A percentile compares a stretch with the other conserved stretches of the same genome.
These are phyloP conservation scores for Gephyroberyx darwinii DNA, from an alignment of 2,797 vertebrate species.

Conservation along the genomic window DNA sequence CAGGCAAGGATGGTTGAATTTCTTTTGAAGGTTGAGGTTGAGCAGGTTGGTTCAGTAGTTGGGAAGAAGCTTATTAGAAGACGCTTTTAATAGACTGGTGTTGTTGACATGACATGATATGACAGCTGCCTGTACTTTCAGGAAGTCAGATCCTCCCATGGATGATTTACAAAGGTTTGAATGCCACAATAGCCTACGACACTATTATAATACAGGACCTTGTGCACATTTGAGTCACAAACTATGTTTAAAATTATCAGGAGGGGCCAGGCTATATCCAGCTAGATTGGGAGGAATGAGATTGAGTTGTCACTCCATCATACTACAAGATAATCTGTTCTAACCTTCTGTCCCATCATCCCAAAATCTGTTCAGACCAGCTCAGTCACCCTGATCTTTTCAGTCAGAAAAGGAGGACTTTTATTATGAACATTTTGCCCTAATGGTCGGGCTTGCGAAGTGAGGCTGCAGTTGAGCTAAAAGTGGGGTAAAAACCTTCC, in stretches of 20 bases:
- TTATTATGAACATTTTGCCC: too few relatives aligned
- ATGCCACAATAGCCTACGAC: conserved; percentile 10
- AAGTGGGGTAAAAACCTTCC: background rate
- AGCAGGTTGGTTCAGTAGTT: too few relatives aligned
- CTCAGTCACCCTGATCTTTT: conserved; percentile 7
- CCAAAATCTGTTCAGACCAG: conserved; percentile 37
- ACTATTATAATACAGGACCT: background rate
- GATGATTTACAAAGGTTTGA: conserved; percentile 21
- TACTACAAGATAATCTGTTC: conserved; percentile 60
- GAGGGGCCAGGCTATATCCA: conserved; percentile 17
- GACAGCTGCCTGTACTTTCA: conserved; percentile 4
- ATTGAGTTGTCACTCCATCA: conserved; percentile 49
- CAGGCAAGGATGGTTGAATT: too few relatives aligned
- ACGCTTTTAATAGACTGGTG: too few relatives aligned
- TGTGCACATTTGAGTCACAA: conserved; percentile 14
- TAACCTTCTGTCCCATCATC: conserved; percentile 50
- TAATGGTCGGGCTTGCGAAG: background rate
- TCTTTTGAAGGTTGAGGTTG: too few relatives aligned
- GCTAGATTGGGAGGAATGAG: conserved; percentile 34
- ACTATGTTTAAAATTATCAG: conserved; percentile 48
- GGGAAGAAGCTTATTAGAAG: too few relatives aligned
- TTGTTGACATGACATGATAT: too few relatives aligned
- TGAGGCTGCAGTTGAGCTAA: background rate
- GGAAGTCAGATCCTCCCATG: conserved; percentile 12
- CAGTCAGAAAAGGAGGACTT: too few relatives aligned